These are phyloP conservation scores for Agrochola lota DNA, from an alignment of 2,888 invertebrate genomes.

Conservation along the genomic window DNA sequence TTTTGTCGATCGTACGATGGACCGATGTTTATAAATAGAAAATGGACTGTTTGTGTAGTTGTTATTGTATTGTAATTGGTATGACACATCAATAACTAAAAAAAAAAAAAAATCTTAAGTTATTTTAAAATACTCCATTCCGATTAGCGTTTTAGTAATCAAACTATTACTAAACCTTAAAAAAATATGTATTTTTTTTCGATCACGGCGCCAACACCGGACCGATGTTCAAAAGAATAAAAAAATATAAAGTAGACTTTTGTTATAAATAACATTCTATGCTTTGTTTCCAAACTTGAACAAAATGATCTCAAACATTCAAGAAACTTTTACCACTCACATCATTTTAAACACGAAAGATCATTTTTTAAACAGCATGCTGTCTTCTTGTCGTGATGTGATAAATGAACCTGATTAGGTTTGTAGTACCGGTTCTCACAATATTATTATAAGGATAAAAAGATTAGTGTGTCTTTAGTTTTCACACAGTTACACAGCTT, in stretches of 20 bases:
- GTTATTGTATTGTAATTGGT: not conserved
- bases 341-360: slow-evolving; percentile 56
- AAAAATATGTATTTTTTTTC: not conserved
- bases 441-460: slow-evolving; percentile 53
- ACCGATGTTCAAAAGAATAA: slow-evolving; percentile 18
- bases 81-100: not conserved
- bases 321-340: slow-evolving; percentile 32
- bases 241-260: slow-evolving; percentile 22
- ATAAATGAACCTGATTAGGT: slow-evolving; percentile 60
- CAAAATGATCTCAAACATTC: not conserved
- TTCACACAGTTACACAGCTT: slow-evolving; percentile 5
- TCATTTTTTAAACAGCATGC: slow-evolving; percentile 61
- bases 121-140: slow-evolving; percentile 14
- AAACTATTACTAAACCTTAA: not conserved
- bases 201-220: not conserved
- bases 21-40: not conserved
- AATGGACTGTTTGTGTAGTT: not conserved
- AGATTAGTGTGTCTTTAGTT: slow-evolving; percentile 11
- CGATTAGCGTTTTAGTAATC: not conserved
- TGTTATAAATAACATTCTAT: not conserved
- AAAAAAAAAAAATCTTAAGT: no score
- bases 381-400: slow-evolving; percentile 57
- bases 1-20: not conserved
- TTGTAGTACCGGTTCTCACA: slow-evolving; percentile 50
- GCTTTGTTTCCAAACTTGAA: slow-evolving; percentile 3